Percentiles rank a stretch among this genome's conserved stretches.
These are phyloP conservation scores for Drosophila mimetica DNA, from an alignment of 2,888 invertebrate genomes.

Conservation along the genomic window DNA sequence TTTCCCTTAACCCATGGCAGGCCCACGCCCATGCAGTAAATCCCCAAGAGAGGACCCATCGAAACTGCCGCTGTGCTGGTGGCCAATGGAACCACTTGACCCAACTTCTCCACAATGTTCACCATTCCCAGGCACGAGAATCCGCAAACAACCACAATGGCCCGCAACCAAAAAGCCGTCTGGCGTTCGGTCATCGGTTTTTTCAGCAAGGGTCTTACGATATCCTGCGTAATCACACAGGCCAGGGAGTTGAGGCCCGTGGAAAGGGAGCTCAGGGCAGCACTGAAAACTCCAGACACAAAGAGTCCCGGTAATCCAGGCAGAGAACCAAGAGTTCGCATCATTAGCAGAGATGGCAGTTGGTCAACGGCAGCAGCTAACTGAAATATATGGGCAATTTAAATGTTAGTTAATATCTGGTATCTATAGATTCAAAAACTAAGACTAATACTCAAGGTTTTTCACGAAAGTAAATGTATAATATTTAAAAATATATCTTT, in stretches of 20 bases:
- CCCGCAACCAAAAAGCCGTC: slow-evolving; percentile 87
- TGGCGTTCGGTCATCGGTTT: slow-evolving; percentile 86
- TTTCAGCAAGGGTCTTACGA: slow-evolving; percentile 88
- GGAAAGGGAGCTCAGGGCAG: slow-evolving; percentile 92
- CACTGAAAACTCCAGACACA: slow-evolving; percentile 95
- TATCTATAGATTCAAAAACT: too few relatives aligned
- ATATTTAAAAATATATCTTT: not conserved
- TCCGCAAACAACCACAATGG: slow-evolving; percentile 89
- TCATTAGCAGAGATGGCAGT: slow-evolving; percentile 92
- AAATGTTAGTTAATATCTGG: not conserved
- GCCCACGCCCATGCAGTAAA: slow-evolving; percentile 88
- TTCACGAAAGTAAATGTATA: too few relatives aligned
- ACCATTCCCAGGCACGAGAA: slow-evolving; percentile 88
- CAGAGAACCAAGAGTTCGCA: slow-evolving; percentile 91
- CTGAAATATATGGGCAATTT: slow-evolving; percentile 82
- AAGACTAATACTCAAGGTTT: too few relatives aligned
- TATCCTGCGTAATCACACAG: slow-evolving; percentile 91
- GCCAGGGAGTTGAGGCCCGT: slow-evolving; percentile 93
- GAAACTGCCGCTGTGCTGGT: slow-evolving; percentile 88
- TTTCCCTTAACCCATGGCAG: slow-evolving; percentile 88
- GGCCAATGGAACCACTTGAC: slow-evolving; percentile 88
- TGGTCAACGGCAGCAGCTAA: slow-evolving; percentile 91
- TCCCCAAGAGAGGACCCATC: slow-evolving; percentile 89
- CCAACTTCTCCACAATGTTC: slow-evolving; percentile 89
- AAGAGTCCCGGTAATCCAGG: slow-evolving; percentile 95